Conservation (phyloP, 2,888 invertebrate genomes). For the Mylabris sibirica region DNA sequence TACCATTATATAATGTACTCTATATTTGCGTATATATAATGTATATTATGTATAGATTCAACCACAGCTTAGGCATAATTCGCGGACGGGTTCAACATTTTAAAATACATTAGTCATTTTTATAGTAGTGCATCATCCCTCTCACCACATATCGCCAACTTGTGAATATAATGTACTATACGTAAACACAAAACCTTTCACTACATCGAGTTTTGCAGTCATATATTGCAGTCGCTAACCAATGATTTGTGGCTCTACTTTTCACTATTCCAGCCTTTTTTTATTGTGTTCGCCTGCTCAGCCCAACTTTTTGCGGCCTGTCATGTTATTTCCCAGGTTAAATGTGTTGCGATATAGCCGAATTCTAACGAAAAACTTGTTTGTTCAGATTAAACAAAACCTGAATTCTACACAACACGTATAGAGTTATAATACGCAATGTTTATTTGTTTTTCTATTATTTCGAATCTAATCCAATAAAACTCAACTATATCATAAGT, state of each 20-base stretch:
- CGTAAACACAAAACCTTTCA: constrained; percentile 55
- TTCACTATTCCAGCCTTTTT: constrained; percentile 49
- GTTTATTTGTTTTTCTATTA: too few species aligned
- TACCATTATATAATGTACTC: constrained; percentile 34
- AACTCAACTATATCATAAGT: not conserved
- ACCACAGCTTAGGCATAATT: constrained; percentile 43
- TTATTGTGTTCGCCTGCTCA: constrained; percentile 45
- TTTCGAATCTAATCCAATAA: not conserved
- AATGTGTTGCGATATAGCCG: constrained; percentile 43
- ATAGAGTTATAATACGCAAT: too few species aligned
- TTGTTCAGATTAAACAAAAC: constrained; percentile 30
- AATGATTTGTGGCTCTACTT: constrained; percentile 54
- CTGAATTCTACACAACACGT: not conserved
- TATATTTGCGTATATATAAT: constrained; percentile 32
- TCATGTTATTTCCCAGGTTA: constrained; percentile 44
- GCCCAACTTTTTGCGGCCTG: constrained; percentile 41
- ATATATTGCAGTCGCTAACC: constrained; percentile 51
- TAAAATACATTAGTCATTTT: constrained; percentile 54
- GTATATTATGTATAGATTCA: constrained; percentile 35
- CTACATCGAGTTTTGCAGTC: constrained; percentile 51
- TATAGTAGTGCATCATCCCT: constrained; percentile 41
- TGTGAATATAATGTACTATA: constrained; percentile 53
- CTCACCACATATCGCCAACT: constrained; percentile 48
- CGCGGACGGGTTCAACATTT: constrained; percentile 47
- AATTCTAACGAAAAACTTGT: constrained; percentile 38